phyloP scores from a whole-genome alignment of 2,113 vertebrate species.

The Xenopus laevis region DNA sequence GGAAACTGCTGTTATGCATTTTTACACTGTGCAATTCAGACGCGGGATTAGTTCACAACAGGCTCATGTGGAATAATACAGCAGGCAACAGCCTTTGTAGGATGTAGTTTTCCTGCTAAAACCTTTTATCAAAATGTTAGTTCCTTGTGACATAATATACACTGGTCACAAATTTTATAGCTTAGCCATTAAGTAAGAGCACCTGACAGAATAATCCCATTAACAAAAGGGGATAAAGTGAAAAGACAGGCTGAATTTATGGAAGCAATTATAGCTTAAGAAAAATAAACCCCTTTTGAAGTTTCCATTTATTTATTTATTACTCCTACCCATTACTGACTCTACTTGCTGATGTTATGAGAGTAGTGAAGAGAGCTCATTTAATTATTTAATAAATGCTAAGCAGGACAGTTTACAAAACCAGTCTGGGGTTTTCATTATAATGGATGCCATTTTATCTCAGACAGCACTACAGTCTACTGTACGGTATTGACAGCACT shows the following conservation, averaged over 20 bases:
- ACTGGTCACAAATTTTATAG: constrained; percentile 24
- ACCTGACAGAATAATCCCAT: constrained; percentile 34
- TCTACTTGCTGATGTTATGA: constrained; percentile 3
- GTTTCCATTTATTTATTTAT: constrained; percentile 9
- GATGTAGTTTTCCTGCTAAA: constrained; percentile 10
- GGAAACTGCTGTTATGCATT: constrained; percentile 17
- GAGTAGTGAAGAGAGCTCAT: too few species aligned
- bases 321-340: constrained; percentile 8
- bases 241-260: constrained; percentile 2
- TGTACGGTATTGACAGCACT: too few species aligned
- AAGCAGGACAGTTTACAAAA: background rate
- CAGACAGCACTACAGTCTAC: too few species aligned
- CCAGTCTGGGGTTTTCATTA: background rate
- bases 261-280: constrained; percentile 33
- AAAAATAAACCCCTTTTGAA: constrained; percentile 25
- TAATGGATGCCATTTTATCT: too few species aligned
- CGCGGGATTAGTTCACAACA: constrained; percentile 33
- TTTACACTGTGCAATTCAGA: constrained; percentile 25
- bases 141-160: constrained; percentile 27
- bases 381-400: background rate
- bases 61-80: constrained; percentile 27
- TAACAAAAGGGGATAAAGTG: constrained; percentile 23
- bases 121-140: constrained; percentile 34
- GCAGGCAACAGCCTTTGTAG: constrained; percentile 22
- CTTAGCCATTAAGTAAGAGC: constrained; percentile 23